Evolutionary conservation across 2,113 vertebrate species (phyloP).

Genomic region (Stigmatopora nigra): DNA sequence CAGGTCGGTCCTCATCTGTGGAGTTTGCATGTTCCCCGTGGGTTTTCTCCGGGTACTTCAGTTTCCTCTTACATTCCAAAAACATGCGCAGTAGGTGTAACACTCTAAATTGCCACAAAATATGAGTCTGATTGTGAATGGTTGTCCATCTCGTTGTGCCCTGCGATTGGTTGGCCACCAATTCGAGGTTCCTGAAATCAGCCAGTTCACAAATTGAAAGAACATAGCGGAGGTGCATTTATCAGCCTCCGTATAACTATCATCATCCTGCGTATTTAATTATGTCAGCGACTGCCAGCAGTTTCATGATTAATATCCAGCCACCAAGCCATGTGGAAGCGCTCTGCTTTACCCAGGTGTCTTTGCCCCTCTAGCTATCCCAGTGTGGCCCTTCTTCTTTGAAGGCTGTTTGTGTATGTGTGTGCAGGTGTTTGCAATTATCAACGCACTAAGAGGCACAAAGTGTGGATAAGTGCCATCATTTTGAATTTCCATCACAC

Average conservation of each 20-base stretch:
- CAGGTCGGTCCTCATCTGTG: no score
- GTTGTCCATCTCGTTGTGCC: no score
- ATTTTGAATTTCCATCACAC: constrained; percentile 76
- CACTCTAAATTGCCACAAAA: no score
- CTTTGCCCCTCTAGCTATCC: constrained; percentile 60
- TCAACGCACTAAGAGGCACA: constrained; percentile 73
- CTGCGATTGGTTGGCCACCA: no score
- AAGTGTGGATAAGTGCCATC: constrained; percentile 76
- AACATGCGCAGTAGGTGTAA: no score
- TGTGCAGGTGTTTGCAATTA: constrained; percentile 77
- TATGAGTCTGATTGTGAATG: no score
- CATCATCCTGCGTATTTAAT: constrained; percentile 39
- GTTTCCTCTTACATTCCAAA: no score
- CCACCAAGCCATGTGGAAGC: constrained; percentile 61
- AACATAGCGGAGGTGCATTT: not conserved
- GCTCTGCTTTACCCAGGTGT: constrained; percentile 66
- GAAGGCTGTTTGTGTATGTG: constrained; percentile 44
- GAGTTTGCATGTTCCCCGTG: no score
- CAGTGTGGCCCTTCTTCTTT: constrained; percentile 68
- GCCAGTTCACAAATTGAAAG: no score
- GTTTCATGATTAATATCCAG: constrained; percentile 47
- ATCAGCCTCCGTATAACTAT: constrained; percentile 5
- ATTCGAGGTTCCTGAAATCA: no score
- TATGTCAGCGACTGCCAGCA: constrained; percentile 36
- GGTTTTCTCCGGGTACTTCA: no score